A percentile compares a stretch with the other conserved stretches of the same genome.
These are phyloP conservation scores for Limanda limanda DNA, from an alignment of 2,113 vertebrate species.

Conservation along the genomic window DNA sequence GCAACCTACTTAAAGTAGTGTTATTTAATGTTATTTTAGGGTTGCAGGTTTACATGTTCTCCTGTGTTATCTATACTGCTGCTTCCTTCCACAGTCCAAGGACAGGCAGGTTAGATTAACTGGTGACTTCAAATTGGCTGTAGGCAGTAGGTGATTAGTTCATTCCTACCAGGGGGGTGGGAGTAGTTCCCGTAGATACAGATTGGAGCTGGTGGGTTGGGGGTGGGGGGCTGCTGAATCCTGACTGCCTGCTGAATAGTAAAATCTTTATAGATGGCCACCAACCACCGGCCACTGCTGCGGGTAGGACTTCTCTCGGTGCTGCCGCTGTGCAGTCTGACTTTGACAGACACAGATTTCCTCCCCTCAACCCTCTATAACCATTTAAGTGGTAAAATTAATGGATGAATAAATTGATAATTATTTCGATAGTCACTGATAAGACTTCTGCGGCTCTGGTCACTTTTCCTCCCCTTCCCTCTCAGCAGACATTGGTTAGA, in stretches of 20 bases:
- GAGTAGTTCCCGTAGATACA: too few relatives aligned
- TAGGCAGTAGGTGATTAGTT: too few relatives aligned
- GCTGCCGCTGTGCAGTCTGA: too few relatives aligned
- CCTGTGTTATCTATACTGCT: background rate
- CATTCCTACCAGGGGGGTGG: too few relatives aligned
- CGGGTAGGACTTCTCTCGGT: too few relatives aligned
- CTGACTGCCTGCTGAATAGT: too few relatives aligned
- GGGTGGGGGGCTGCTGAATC: too few relatives aligned
- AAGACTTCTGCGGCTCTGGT: constrained; percentile 19
- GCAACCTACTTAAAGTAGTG: background rate
- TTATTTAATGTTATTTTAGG: constrained; percentile 1
- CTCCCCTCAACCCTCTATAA: background rate
- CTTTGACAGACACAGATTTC: too few relatives aligned
- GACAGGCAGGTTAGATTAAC: background rate
- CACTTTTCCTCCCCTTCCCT: constrained; percentile 35
- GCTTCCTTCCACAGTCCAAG: background rate
- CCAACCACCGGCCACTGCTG: too few relatives aligned
- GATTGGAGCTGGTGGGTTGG: too few relatives aligned
- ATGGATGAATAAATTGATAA: background rate
- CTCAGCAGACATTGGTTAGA: constrained; percentile 24
- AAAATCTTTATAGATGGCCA: too few relatives aligned
- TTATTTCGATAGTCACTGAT: background rate
- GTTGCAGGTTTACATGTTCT: background rate
- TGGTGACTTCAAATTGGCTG: background rate
- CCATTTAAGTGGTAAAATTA: background rate